Percentiles rank a stretch among this genome's conserved stretches.
Conservation (phyloP, 2,888 invertebrate genomes). For the Papilio gigon region DNA sequence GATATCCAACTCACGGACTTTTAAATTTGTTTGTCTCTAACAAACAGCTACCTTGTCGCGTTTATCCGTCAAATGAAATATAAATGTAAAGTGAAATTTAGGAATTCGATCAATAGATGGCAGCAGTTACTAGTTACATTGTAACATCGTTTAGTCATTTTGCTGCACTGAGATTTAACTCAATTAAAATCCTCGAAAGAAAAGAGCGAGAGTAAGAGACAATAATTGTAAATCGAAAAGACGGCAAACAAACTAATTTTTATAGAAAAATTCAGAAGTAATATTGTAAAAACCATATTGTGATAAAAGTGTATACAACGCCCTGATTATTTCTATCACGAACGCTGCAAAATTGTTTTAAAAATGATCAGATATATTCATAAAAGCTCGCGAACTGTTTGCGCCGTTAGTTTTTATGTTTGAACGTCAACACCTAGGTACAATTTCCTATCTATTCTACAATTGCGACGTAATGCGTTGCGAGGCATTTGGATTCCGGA, state of each 20-base stretch:
- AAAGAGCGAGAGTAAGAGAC: too few species aligned
- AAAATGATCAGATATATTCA: conserved; percentile 17
- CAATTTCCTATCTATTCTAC: conserved; percentile 24
- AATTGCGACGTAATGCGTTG: conserved; percentile 20
- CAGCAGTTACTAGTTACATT: not conserved
- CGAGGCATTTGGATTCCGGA: conserved; percentile 16
- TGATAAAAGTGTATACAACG: not conserved
- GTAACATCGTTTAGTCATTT: too few species aligned
- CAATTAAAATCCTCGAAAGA: too few species aligned
- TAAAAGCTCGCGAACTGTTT: conserved; percentile 17
- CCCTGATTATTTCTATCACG: not conserved
- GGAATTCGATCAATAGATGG: not conserved
- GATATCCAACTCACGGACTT: not conserved
- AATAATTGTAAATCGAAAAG: too few species aligned
- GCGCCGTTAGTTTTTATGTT: conserved; percentile 23
- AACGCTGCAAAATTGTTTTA: conserved; percentile 2
- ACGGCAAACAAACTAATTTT: too few species aligned
- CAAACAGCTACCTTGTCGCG: not conserved
- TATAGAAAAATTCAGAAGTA: too few species aligned
- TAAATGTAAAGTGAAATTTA: not conserved
- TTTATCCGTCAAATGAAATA: not conserved
- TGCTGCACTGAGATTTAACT: not conserved
- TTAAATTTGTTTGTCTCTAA: not conserved
- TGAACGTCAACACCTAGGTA: conserved; percentile 27
- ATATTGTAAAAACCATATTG: not conserved